phyloP scores from a whole-genome alignment of 2,888 invertebrate genomes.

The Drosophila differens region DNA sequence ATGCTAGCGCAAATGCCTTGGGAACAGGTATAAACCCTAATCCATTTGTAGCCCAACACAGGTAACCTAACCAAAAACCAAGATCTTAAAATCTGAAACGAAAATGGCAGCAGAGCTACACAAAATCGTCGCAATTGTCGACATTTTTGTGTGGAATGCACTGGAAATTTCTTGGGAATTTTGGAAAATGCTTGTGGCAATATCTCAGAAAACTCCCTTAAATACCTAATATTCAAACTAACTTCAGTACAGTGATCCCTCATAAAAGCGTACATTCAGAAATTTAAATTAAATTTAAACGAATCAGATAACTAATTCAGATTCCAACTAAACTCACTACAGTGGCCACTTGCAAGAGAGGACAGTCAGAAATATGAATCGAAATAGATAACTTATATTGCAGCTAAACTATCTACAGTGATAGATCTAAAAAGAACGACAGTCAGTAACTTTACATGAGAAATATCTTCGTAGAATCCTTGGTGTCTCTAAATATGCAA shows the following conservation, averaged over 20 bases:
- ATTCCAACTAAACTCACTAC: not conserved
- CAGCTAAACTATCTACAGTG: not conserved
- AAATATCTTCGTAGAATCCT: not conserved
- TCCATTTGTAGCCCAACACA: slow-evolving; percentile 58
- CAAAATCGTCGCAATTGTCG: slow-evolving; percentile 11
- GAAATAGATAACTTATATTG: not conserved
- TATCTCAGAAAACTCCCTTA: not conserved
- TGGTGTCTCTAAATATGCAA: not conserved
- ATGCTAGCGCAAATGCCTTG: slow-evolving; percentile 47
- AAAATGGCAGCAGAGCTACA: slow-evolving; percentile 22
- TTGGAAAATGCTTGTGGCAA: not conserved
- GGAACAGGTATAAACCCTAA: slow-evolving; percentile 66
- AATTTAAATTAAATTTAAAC: not conserved
- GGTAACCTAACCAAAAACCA: slow-evolving; percentile 35
- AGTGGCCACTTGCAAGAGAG: not conserved
- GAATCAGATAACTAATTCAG: not conserved
- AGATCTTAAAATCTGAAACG: not conserved
- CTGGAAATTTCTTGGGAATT: slow-evolving; percentile 7
- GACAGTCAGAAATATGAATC: not conserved
- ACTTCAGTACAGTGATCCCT: not conserved
- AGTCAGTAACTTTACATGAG: not conserved
- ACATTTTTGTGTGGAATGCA: slow-evolving; percentile 13
- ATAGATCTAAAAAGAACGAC: not conserved
- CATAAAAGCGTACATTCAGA: not conserved
- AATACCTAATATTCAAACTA: not conserved